A percentile compares a stretch with the other conserved stretches of the same genome.
phyloP scores from a whole-genome alignment of 2,797 vertebrate species.

The Myotis vivesi region DNA sequence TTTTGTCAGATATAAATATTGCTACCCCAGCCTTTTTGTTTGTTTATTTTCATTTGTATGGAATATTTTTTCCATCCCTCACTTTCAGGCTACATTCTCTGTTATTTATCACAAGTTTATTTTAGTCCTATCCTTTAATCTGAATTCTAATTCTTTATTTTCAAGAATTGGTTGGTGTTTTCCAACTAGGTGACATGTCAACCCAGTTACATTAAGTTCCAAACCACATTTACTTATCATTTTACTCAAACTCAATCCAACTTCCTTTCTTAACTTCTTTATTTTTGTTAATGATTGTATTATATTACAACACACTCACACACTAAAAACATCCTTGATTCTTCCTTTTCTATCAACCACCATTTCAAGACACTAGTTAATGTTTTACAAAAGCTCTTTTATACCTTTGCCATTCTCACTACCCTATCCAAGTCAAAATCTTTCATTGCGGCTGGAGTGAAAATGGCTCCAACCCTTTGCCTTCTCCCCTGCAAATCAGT shows the following conservation, averaged over 20 bases:
- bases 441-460: background rate
- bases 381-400: background rate
- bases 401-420: background rate
- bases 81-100: background rate
- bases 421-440: background rate
- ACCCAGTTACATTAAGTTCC: background rate
- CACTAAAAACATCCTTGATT: background rate
- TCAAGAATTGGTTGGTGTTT: background rate
- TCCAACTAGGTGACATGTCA: background rate
- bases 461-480: background rate
- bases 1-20: background rate
- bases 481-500: background rate
- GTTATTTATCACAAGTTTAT: background rate
- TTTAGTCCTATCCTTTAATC: background rate
- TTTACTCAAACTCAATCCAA: slow-evolving; percentile 33
- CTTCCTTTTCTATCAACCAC: background rate
- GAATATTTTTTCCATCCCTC: background rate
- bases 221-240: background rate
- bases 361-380: background rate
- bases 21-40: background rate
- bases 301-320: background rate
- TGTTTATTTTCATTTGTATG: background rate
- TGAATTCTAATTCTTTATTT: slow-evolving; percentile 45
- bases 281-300: slow-evolving; percentile 8
- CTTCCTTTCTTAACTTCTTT: slow-evolving; percentile 49